Percentiles rank a stretch among this genome's conserved stretches.
Conservation (phyloP, 2,113 vertebrate species). For the Fukomys damarensis region DNA sequence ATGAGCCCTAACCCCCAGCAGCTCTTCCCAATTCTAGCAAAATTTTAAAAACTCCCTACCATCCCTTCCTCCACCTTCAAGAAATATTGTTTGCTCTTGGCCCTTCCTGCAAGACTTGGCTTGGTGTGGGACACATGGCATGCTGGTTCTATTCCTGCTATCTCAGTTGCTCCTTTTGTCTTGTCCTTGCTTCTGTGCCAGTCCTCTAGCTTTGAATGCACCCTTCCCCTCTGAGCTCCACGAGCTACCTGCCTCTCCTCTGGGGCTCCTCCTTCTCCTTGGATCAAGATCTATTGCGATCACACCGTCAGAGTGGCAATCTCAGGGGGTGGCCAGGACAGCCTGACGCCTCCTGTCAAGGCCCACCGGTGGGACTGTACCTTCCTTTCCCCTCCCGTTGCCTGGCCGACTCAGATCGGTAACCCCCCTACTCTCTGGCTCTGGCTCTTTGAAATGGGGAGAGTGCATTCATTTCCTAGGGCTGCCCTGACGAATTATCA, state of each 20-base stretch:
- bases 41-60: not conserved
- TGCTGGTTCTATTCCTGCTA: not conserved
- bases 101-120: not conserved
- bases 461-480: not conserved
- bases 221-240: constrained; percentile 16
- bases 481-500: not conserved
- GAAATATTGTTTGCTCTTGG: not conserved
- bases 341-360: not conserved
- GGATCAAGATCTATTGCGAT: not conserved
- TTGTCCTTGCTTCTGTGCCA: constrained; percentile 61
- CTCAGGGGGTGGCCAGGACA: not conserved
- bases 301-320: not conserved
- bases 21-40: not conserved
- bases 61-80: not conserved
- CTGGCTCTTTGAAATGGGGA: not conserved
- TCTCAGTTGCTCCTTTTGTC: not conserved
- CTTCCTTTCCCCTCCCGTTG: not conserved
- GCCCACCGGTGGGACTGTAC: not conserved
- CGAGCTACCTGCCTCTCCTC: not conserved
- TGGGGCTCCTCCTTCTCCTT: constrained; percentile 50
- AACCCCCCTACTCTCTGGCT: not conserved
- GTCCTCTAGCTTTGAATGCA: constrained; percentile 44
- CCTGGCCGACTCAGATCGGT: not conserved
- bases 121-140: rapidly evolving
- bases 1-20: not conserved